A percentile compares a stretch with the other conserved stretches of the same genome.
These are phyloP conservation scores for Syndactyla subalaris DNA, from an alignment of 2,797 vertebrate species.

Conservation along the genomic window DNA sequence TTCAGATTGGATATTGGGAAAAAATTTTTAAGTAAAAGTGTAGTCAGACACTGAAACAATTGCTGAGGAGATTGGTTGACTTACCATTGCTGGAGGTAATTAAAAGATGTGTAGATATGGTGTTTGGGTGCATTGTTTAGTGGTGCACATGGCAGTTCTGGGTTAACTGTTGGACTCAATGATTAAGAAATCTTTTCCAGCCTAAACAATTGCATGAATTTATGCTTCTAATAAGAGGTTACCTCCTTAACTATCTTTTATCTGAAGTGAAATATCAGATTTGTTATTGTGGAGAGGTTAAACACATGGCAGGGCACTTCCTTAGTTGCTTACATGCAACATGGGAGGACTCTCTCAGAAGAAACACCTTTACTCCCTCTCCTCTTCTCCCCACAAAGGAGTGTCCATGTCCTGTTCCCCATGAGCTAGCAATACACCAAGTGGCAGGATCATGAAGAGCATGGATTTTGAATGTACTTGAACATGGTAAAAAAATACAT, in stretches of 20 bases:
- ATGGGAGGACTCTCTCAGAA: neutral
- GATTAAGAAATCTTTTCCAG: neutral
- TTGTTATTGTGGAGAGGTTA: neutral
- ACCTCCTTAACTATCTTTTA: neutral
- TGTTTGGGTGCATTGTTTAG: neutral
- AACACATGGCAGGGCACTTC: neutral
- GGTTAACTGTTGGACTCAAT: neutral
- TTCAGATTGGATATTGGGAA: neutral
- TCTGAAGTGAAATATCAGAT: neutral
- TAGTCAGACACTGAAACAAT: neutral
- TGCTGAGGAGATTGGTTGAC: neutral
- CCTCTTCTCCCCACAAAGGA: neutral
- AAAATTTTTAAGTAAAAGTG: neutral
- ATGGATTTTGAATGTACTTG: neutral
- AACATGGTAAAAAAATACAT: neutral
- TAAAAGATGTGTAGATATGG: neutral
- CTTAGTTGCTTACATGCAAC: neutral
- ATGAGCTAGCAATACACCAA: neutral
- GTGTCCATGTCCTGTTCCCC: accelerated
- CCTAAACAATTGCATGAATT: neutral
- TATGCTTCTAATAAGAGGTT: neutral
- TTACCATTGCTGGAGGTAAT: neutral
- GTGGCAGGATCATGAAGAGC: neutral
- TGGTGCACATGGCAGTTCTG: neutral
- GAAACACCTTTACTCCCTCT: neutral